phyloP scores from a whole-genome alignment of 53 echinoderm and acorn worm genomes.

The Astropecten irregularis region DNA sequence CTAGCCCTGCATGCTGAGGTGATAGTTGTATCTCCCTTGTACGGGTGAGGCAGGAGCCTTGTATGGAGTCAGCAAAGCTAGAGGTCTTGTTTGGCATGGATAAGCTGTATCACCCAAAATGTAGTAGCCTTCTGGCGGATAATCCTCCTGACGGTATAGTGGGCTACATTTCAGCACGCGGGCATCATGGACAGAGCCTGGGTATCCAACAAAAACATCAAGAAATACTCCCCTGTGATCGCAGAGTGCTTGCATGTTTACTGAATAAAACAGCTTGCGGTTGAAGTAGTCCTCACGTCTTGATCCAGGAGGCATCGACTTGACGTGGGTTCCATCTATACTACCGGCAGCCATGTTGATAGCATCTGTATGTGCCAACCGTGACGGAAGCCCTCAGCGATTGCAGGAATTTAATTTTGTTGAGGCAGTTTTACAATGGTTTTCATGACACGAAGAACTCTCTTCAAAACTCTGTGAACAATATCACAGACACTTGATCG shows the following conservation, averaged over 20 bases:
- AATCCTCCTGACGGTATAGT: neutral
- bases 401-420: neutral
- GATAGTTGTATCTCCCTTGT: neutral
- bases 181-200: conserved; percentile 22
- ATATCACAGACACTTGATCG: conserved; percentile 11
- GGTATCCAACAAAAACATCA: conserved; percentile 22
- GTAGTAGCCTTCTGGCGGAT: conserved; percentile 19
- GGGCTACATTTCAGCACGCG: conserved; percentile 4
- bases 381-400: neutral
- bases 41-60: neutral
- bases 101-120: conserved; percentile 5
- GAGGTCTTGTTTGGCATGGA: neutral
- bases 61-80: neutral
- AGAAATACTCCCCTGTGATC: conserved; percentile 47
- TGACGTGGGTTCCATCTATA: conserved; percentile 67
- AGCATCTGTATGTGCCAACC: neutral
- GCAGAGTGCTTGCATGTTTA: conserved; percentile 51
- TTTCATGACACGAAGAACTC: neutral
- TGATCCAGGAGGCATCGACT: conserved; percentile 42
- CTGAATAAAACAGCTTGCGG: conserved; percentile 8
- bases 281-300: conserved; percentile 56
- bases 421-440: neutral
- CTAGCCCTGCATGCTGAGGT: neutral
- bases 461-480: too few species aligned
- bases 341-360: conserved; percentile 54